Percentiles rank a stretch among this genome's conserved stretches.
Evolutionary conservation across 1,140 invertebrate species (phyloP).

Genomic region (Drosophila kurseongensis): DNA sequence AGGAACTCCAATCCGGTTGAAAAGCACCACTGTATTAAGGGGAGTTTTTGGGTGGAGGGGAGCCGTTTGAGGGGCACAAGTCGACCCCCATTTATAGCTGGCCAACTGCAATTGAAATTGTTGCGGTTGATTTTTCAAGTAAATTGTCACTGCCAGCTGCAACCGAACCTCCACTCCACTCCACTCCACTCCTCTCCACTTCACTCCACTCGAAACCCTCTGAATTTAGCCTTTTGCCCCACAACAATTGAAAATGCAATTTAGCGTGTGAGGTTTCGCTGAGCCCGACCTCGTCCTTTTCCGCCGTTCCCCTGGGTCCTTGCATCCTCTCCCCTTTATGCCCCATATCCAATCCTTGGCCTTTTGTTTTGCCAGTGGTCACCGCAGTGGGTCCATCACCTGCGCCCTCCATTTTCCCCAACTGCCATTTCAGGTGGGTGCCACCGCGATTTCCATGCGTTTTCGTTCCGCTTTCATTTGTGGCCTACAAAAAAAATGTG

Average conservation of each 20-base stretch:
- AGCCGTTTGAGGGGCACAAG: neutral
- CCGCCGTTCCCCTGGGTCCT: neutral
- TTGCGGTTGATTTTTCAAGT: conserved; percentile 68
- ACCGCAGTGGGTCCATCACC: conserved; percentile 28
- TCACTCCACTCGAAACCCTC: neutral
- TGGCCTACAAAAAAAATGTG: neutral
- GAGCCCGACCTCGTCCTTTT: conserved; percentile 2
- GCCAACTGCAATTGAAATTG: conserved; percentile 62
- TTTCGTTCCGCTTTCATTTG: conserved; percentile 18
- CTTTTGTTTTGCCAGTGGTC: conserved; percentile 57
- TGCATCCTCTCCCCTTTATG: neutral
- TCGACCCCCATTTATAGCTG: neutral
- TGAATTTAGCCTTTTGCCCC: conserved; percentile 1
- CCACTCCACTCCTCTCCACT: neutral
- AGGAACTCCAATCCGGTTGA: too few relatives aligned
- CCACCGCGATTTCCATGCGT: conserved; percentile 29
- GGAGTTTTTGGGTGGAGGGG: neutral
- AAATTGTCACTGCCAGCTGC: conserved; percentile 55
- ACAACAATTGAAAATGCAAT: conserved; percentile 65
- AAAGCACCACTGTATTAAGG: neutral
- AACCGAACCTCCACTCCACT: conserved; percentile 1
- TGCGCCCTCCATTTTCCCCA: neutral
- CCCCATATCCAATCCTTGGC: conserved; percentile 27
- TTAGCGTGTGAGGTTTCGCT: conserved; percentile 50
- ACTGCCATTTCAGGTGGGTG: conserved; percentile 3